These are phyloP conservation scores for Homarus gammarus DNA, from an alignment of 2,888 invertebrate species.

Conservation along the genomic window DNA sequence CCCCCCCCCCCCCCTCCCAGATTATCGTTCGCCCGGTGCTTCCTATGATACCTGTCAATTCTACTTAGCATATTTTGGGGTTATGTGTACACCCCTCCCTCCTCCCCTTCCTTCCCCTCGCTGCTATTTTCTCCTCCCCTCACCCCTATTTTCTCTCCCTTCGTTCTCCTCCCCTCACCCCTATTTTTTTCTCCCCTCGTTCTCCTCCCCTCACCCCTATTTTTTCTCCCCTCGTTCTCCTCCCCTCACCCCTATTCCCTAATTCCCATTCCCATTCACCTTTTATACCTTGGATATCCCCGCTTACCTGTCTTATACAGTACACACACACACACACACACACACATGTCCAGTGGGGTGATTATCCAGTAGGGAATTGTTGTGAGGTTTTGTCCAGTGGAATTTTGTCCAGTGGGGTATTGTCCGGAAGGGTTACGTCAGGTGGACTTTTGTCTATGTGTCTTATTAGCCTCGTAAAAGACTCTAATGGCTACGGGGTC, in stretches of 20 bases:
- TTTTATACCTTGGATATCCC: neutral
- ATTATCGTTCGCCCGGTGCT: neutral
- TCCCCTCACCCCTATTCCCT: neutral
- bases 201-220: neutral
- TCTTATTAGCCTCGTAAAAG: too few relatives aligned
- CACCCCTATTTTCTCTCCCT: too few relatives aligned
- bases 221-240: neutral
- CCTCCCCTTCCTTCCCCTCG: neutral
- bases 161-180: neutral
- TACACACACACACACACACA: constrained; percentile 31
- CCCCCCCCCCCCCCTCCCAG: neutral
- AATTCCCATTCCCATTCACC: neutral
- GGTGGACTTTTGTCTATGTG: too few relatives aligned
- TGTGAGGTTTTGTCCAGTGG: too few relatives aligned
- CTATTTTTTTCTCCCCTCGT: too few relatives aligned
- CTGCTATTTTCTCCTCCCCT: neutral
- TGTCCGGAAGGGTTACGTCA: too few relatives aligned
- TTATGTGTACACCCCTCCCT: too few relatives aligned
- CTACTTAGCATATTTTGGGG: too few relatives aligned
- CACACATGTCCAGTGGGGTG: neutral
- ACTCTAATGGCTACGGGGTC: too few relatives aligned
- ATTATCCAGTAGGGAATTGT: too few relatives aligned
- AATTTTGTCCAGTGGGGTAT: too few relatives aligned
- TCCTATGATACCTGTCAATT: neutral
- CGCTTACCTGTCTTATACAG: too few relatives aligned